Evolutionary conservation across 2,888 invertebrate genomes (phyloP), one percentile per base, ranked within the genome.

Genomic region (Leucophenga montana): DNA sequence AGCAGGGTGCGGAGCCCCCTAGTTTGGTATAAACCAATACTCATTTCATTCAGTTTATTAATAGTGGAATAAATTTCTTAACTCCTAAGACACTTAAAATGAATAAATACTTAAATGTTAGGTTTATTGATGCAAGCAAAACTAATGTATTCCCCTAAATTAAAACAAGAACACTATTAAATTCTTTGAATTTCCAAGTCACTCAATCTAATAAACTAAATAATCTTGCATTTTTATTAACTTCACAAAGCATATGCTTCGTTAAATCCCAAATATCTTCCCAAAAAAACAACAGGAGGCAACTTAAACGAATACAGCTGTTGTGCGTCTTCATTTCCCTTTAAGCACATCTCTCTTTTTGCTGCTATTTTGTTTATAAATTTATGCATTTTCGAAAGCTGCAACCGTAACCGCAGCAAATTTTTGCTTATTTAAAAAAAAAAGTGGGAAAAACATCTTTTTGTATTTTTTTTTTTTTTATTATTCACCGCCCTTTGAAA

Each of bases 401-500:
- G 14, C 16, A n/a, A 16, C 9, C n/a, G 27, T 3, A 57, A 57
- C 22, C 31, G 31, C 57, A 57, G 22, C 22, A n/a, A 57, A 57
- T 16, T 8, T n/a, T 39, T 39, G 39, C 39, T 39, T 39, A 39
- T 39, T 39, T 39, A 20, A n/a, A 27, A 13, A 22, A n/a, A 27
- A 27, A 22, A 22, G 13, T 14, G n/a, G 27, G 22, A 13, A 8
- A 57, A 20, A 6, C 11, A 27, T 22, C 8, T 22, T 14, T 57
- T 18, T 56, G n/a, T n/a, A n/a, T n/a, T n/a, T n/a, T n/a, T 27
- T 27, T 8, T 57, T n/a, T 57, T 31, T 5, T 31, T 22, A 27
- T 31, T 31, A 57, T 57, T 57, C 31, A 13, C 57, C 9, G 31
- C 57, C 31, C 31, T 57, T 57, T 57, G 57, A n/a, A 27, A n/a